Evolutionary conservation across 2,888 invertebrate genomes (phyloP), one percentile per base, ranked within the genome.

Genomic region (Cephus pygmeus): DNA sequence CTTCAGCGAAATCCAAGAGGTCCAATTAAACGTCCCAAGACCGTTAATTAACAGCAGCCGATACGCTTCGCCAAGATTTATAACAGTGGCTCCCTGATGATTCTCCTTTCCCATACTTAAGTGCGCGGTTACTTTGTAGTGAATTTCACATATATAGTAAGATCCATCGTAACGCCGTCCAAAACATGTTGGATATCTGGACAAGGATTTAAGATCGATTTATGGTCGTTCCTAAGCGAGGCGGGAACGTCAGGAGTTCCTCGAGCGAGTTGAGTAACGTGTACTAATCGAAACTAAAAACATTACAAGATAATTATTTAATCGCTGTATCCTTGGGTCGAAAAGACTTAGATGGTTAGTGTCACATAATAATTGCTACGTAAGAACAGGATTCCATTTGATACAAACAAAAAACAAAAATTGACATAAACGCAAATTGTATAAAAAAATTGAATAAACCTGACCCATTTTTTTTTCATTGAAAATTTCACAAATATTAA

Each of bases 101-200:
- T 56, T 56, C 56, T 23, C 56, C 56, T 9, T 15, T 56, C 23
- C 6, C 56, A 23, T 56, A 56, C 56, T 56, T 2, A 56, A 56
- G 56, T 56, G 71, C 71, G 71, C 71, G 3, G 12, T 31, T 71
- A 71, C 71, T 71, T 71, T 71, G 71, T 71, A 6, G 31, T 71
- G 71, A 31, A 71, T 71, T 33, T 71, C 71, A 33, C 71, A 6
- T 3, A 33, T 31, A 56, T 0, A 56, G 56, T 23, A 56, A 23
- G 6, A 71, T 1, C 34, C 31, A 12, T 71, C 33, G 31, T 33
- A 33, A 71, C 71, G 31, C 31, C 71, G 31, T 34, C 23, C 23
- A 56, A 56, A 56, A 23, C 56, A 23, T 23, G 56, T 56, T 56
- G 9, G 56, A 56, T 56, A 56, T 23, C 56, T 56, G 56, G 56